Evolutionary conservation across 2,113 vertebrate species (phyloP).

Genomic region (Brachyistius frenatus): DNA sequence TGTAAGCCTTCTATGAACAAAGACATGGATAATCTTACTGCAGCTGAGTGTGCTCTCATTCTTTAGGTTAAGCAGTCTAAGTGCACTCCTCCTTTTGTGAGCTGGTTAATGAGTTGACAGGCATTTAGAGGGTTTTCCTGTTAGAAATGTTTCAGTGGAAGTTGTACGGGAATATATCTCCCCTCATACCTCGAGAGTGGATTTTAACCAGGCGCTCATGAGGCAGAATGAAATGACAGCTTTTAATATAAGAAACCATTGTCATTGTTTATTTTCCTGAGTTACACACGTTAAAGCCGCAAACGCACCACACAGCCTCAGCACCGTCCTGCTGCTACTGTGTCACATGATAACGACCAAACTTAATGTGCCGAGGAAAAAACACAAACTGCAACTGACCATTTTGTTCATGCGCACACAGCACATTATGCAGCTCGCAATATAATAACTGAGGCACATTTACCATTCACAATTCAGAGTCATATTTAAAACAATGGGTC

Average conservation of each 20-base stretch:
- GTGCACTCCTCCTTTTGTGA: conserved; percentile 12
- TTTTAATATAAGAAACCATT: not conserved
- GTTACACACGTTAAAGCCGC: not conserved
- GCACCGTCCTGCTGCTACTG: not conserved
- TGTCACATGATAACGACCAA: too few species aligned
- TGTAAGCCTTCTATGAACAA: not conserved
- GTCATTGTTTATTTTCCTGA: not conserved
- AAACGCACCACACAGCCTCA: not conserved
- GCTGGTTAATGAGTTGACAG: conserved; percentile 23
- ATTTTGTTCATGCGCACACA: not conserved
- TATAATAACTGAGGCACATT: too few species aligned
- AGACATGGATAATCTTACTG: not conserved
- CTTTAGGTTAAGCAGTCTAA: not conserved
- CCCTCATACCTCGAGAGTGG: too few species aligned
- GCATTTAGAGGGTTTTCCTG: conserved; percentile 21
- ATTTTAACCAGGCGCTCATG: not conserved
- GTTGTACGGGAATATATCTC: not conserved
- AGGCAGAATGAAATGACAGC: too few species aligned
- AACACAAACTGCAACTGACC: not conserved
- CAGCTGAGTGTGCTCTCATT: not conserved
- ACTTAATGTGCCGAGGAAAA: not conserved
- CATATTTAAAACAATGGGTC: not conserved
- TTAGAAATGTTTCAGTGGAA: not conserved
- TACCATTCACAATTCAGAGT: not conserved
- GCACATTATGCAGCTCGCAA: too few species aligned